These are phyloP conservation scores for Merops nubicus DNA, from an alignment of 2,113 vertebrate genomes.

Conservation along the genomic window DNA sequence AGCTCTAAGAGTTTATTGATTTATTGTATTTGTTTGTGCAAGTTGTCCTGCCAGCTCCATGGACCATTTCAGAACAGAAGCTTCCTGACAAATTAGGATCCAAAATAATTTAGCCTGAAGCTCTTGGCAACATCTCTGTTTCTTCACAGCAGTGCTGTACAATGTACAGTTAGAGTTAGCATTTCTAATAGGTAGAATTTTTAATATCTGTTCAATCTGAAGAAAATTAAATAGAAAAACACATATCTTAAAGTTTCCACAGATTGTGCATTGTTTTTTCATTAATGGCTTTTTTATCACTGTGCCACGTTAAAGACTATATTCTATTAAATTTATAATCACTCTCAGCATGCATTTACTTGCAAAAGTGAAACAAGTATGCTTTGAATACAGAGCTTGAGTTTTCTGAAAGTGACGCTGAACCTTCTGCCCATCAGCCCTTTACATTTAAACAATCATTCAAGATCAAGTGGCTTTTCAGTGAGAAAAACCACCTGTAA, in stretches of 20 bases:
- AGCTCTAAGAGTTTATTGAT: conserved; percentile 44
- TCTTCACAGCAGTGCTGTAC: not conserved
- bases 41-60: conserved; percentile 26
- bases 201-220: not conserved
- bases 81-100: conserved; percentile 19
- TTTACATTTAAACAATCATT: not conserved
- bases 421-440: not conserved
- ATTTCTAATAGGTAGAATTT: not conserved
- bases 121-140: conserved; percentile 24
- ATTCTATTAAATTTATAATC: not conserved
- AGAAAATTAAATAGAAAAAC: not conserved
- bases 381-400: not conserved
- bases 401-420: not conserved
- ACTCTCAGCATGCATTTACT: not conserved
- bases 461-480: not conserved
- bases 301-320: not conserved
- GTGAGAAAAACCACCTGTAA: not conserved
- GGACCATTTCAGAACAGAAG: conserved; percentile 55
- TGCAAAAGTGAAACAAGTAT: not conserved
- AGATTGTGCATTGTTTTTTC: not conserved
- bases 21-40: not conserved
- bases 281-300: not conserved
- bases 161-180: not conserved
- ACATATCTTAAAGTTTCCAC: not conserved
- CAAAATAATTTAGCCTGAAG: conserved; percentile 57